Evolutionary conservation across 1,140 invertebrate genomes (phyloP).

Genomic region (Drosophila willistoni): DNA sequence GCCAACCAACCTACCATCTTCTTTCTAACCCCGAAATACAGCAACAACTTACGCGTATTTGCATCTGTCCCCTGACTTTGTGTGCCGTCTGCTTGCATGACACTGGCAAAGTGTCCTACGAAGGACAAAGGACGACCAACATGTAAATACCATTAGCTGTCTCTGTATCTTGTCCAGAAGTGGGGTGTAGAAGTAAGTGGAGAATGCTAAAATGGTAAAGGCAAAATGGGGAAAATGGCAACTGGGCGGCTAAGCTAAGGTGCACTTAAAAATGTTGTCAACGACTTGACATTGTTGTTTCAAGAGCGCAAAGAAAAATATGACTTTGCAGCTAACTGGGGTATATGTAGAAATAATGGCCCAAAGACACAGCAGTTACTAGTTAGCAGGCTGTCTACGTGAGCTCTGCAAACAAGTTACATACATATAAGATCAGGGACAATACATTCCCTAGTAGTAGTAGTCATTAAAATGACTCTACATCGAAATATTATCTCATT

Average conservation of each 20-base stretch:
- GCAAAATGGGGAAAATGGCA: slow-evolving; percentile 1
- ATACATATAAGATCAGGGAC: background rate
- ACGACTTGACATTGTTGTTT: slow-evolving; percentile 78
- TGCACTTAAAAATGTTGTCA: slow-evolving; percentile 66
- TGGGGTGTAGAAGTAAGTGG: background rate
- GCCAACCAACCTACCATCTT: too few species aligned
- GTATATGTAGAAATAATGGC: slow-evolving; percentile 47
- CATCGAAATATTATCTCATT: background rate
- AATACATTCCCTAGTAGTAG: too few species aligned
- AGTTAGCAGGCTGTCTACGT: background rate
- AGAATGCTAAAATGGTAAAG: background rate
- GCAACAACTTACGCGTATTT: slow-evolving; percentile 62
- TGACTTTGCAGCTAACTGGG: slow-evolving; percentile 60
- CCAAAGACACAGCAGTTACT: slow-evolving; percentile 44
- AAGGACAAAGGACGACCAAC: slow-evolving; percentile 36
- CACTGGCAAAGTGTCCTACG: slow-evolving; percentile 25
- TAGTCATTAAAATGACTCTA: background rate
- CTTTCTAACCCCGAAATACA: slow-evolving; percentile 5
- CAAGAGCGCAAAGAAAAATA: slow-evolving; percentile 62
- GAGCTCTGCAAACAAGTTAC: background rate
- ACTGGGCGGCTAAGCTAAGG: slow-evolving; percentile 44
- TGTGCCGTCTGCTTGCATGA: slow-evolving; percentile 33
- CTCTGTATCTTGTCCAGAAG: slow-evolving; percentile 34
- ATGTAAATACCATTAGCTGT: slow-evolving; percentile 72
- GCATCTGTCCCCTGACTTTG: slow-evolving; percentile 51